Conservation (phyloP, 2,113 vertebrate species). For the Maccullochella peelii region DNA sequence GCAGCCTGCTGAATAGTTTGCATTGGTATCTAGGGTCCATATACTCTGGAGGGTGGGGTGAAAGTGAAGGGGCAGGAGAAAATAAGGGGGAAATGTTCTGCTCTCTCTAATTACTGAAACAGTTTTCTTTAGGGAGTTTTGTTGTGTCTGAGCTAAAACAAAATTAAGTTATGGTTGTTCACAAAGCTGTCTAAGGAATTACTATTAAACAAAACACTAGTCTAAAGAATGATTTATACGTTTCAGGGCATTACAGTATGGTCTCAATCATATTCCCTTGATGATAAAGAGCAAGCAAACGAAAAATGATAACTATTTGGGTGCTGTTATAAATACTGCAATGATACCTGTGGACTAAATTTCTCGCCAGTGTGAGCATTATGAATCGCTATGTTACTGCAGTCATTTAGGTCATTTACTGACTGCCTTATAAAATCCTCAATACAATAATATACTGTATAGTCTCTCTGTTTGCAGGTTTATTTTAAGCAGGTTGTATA, state of each 20-base stretch:
- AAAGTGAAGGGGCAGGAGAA: conserved; percentile 18
- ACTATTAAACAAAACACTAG: not conserved
- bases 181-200: not conserved
- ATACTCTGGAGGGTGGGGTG: conserved; percentile 13
- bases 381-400: conserved; percentile 10
- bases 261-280: not conserved
- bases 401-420: not conserved
- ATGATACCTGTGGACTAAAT: not conserved
- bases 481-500: conserved; percentile 56
- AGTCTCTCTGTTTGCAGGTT: conserved; percentile 50
- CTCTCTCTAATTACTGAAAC: conserved; percentile 48
- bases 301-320: not conserved
- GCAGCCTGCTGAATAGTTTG: conserved; percentile 38
- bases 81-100: not conserved
- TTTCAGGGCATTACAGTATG: not conserved
- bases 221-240: not conserved
- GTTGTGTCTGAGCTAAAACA: conserved; percentile 28
- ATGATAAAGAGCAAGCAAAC: conserved; percentile 8
- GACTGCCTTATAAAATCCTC: conserved; percentile 8
- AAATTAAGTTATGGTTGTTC: conserved; percentile 6
- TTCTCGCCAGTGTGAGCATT: not conserved
- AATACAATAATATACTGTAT: conserved; percentile 28
- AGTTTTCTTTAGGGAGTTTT: conserved; percentile 22
- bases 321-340: not conserved
- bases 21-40: conserved; percentile 1